These are phyloP conservation scores for Phrynocephalus guinanensis DNA, from an alignment of 2,797 vertebrate species.

Conservation along the genomic window DNA sequence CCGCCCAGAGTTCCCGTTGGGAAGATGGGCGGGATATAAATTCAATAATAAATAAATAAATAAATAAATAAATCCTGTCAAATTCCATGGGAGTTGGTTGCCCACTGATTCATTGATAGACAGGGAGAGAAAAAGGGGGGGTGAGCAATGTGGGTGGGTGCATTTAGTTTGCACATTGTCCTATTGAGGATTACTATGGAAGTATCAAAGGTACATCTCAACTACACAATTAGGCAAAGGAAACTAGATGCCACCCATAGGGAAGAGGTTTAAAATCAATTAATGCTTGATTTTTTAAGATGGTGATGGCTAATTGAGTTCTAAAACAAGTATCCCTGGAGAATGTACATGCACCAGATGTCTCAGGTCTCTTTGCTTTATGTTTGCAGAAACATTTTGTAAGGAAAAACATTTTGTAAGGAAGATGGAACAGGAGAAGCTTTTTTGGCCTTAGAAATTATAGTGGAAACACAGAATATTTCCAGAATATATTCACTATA, in stretches of 20 bases:
- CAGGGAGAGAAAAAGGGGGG: background rate
- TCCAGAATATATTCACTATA: too few relatives aligned
- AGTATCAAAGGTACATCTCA: background rate
- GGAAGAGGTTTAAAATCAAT: slow-evolving; percentile 10
- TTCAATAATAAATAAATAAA: too few relatives aligned
- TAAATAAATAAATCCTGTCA: too few relatives aligned
- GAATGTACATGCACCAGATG: background rate
- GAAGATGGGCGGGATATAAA: too few relatives aligned
- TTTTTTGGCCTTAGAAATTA: background rate
- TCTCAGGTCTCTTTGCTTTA: background rate
- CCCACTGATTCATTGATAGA: background rate
- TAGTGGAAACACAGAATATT: background rate
- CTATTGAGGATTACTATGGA: background rate
- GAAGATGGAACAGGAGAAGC: background rate
- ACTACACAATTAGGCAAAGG: slow-evolving; percentile 4
- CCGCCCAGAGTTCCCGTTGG: too few relatives aligned
- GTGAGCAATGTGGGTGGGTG: background rate
- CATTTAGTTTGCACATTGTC: background rate
- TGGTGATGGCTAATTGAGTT: slow-evolving; percentile 15
- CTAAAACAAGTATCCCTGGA: slow-evolving; percentile 21
- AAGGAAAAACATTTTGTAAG: background rate
- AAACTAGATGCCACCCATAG: slow-evolving; percentile 10
- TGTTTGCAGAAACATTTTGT: background rate
- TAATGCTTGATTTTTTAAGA: slow-evolving; percentile 17
- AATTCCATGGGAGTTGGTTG: background rate